Base-by-base conservation (phyloP, 1,140 invertebrate genomes). In the Plectrocnemia conspersa region DNA sequence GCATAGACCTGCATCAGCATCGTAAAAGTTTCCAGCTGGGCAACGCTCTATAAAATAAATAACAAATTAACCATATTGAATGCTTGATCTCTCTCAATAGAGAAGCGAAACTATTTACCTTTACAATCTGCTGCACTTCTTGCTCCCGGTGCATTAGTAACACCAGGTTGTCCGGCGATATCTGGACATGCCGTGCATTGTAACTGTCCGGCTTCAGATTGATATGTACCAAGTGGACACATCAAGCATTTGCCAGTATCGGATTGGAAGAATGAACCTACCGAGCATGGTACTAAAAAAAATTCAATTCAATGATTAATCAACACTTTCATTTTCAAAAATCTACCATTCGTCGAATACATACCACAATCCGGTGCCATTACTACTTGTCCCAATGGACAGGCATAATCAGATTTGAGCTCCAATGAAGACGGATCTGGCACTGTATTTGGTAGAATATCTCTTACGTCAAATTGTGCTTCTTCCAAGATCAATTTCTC, bases 391-490 rank as follows among this genome's bases (percentile, higher is more conserved):
- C 94, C 94, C 56, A 84, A 77, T 0, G 90, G 89, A 72, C 94
- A 97, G 48, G 91, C 90, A 66, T 94, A 97, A 65, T 94, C 91
- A 0, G 92, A 93, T 63, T 88, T 79, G 1, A 97, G 75, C 29
- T 81, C 68, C 25, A 97, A 73, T 13, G 91, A 94, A 2, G 89
- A 87, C 42, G 94, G 88, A 72, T 97, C 94, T 0, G 93, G 90
- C 1, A 91, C 83, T 0, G 93, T 96, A 65, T 96, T 97, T 7
- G 94, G 93, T 27, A 97, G 70, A 62, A 95, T 93, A 58, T 93
- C 90, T 60, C 89, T 82, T 1, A 96, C 91, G 64, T 93, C 90
- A 66, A 95, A 92, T 70, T 93, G 89, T 73, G 91, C 89, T 68
- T 92, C 87, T 75, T 95, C 91, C 6, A 94, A 77, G 56, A 96